A percentile compares a stretch with the other conserved stretches of the same genome.
Conservation (phyloP, 2,113 vertebrate genomes). For the Piaya cayana region DNA sequence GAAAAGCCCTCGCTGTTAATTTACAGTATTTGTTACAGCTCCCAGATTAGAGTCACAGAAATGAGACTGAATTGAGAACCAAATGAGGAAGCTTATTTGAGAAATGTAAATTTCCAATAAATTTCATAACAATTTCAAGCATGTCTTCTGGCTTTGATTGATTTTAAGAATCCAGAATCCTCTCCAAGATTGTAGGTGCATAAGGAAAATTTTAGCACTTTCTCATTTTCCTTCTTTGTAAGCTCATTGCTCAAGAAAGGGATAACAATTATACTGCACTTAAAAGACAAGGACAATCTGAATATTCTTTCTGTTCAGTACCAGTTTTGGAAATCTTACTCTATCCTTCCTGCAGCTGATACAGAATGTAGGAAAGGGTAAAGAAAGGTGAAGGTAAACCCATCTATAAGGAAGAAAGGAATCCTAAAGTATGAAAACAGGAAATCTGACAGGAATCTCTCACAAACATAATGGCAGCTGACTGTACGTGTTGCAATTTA, state of each 20-base stretch:
- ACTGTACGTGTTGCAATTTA: background rate
- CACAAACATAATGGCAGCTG: background rate
- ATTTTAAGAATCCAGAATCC: background rate
- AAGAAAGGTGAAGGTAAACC: background rate
- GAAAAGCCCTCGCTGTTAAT: slow-evolving; percentile 31
- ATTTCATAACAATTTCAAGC: background rate
- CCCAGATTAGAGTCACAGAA: background rate
- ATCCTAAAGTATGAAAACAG: background rate
- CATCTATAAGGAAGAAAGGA: background rate
- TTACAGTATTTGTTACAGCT: background rate
- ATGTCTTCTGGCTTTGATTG: background rate
- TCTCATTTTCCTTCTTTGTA: background rate
- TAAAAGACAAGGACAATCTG: background rate
- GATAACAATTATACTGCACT: background rate
- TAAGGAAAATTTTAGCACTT: background rate
- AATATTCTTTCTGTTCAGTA: background rate
- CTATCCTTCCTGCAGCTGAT: background rate
- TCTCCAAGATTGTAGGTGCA: background rate
- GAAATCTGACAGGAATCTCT: background rate
- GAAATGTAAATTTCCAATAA: background rate
- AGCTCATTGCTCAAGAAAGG: background rate
- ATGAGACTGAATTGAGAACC: slow-evolving; percentile 14
- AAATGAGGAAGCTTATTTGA: background rate
- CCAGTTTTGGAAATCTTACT: background rate
- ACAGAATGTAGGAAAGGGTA: background rate